Base-by-base conservation (phyloP, 1,140 invertebrate genomes). In the Rhopalosiphum maidis region DNA sequence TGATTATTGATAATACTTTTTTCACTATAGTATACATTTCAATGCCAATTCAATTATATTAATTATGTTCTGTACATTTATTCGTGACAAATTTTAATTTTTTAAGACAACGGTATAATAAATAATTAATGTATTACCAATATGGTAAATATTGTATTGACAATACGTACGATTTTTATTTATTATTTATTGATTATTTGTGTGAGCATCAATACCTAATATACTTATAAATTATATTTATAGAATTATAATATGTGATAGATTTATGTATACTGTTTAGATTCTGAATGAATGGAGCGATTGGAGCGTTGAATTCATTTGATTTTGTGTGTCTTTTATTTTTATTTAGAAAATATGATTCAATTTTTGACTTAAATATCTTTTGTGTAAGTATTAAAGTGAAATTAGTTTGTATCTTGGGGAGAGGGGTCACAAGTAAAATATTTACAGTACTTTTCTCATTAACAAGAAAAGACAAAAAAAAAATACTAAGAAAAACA, bases 21-120 rank as follows among this genome's bases (percentile, higher is more conserved):
- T 41, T 43, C 85, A 83, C 82, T 41, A 1, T 21, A 83, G 6
- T 41, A 41, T 83, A 86, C 8, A 88, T 35, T 51, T 88, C 5
- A 88, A 88, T 88, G 86, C 46, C 86, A 51, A 88, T 88, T 51
- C 46, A 30, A 88, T 89, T 54, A 89, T n/a, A 35, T 25, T 54
- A 54, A 88, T n/a, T 35, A 48, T 35, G 22, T 48, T 87, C 23
- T 86, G 46, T 46, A 43, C 54, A 89, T 89, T 35, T 54, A 23
- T 41, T 90, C 25, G 9, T 41, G 46, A 30, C 35, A 25, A 37
- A 90, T 90, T 90, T 90, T 41, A 90, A 68, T 30, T 23, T 22
- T 15, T 60, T 90, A 41, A 55, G 35, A 89, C 21, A 37, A 89
- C 35, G 41, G 8, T 9, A 2, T 41, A 55, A 37, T 90, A 55